Evolutionary conservation across 2,888 invertebrate species (phyloP).

Genomic region (Oscheius onirici): DNA sequence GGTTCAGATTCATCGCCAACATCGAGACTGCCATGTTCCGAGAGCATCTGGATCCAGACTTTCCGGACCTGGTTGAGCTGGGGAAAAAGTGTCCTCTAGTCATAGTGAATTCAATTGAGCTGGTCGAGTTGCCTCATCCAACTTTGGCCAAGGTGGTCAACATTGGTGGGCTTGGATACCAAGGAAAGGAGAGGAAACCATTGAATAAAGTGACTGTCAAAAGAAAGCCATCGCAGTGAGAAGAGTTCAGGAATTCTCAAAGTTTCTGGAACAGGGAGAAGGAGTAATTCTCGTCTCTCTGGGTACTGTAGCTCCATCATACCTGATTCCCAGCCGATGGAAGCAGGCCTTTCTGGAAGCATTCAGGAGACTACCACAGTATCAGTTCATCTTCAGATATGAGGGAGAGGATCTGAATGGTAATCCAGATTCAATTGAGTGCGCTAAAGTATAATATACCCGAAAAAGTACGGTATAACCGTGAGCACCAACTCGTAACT

Average conservation of each 20-base stretch:
- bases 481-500: too few relatives aligned
- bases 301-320: slow-evolving; percentile 41
- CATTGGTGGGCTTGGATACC: slow-evolving; percentile 58
- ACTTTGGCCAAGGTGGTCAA: slow-evolving; percentile 54
- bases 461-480: too few relatives aligned
- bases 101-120: slow-evolving; percentile 55
- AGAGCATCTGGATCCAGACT: slow-evolving; percentile 40
- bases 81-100: slow-evolving; percentile 33
- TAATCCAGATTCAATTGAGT: too few relatives aligned
- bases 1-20: slow-evolving; percentile 32
- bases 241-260: slow-evolving; percentile 37
- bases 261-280: slow-evolving; percentile 46
- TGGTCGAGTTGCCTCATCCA: slow-evolving; percentile 57
- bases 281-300: slow-evolving; percentile 47
- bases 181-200: slow-evolving; percentile 37
- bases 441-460: too few relatives aligned
- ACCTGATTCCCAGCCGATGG: slow-evolving; percentile 35
- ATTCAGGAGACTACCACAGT: slow-evolving; percentile 44
- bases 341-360: slow-evolving; percentile 30
- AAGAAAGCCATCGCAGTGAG: too few relatives aligned
- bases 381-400: slow-evolving; percentile 56
- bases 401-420: slow-evolving; percentile 39
- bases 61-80: slow-evolving; percentile 51
- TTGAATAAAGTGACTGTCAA: slow-evolving; percentile 34
- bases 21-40: slow-evolving; percentile 49